Percentiles rank a stretch among this genome's conserved stretches.
Evolutionary conservation across 2,888 invertebrate genomes (phyloP).

Genomic region (Pandemis cinnamomeana): DNA sequence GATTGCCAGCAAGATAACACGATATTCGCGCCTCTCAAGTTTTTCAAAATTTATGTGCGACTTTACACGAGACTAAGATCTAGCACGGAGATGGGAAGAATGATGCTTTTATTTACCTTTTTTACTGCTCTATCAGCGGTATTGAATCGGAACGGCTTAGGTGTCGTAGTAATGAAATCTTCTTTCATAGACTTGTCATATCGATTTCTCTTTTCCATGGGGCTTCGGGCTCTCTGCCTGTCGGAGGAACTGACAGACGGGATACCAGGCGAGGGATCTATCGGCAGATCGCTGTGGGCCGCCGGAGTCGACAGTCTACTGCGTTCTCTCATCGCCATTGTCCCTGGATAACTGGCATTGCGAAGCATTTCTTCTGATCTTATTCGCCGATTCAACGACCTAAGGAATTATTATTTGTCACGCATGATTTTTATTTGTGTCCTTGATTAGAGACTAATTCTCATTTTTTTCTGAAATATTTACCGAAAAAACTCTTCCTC

Average conservation of each 20-base stretch:
- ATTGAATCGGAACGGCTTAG: conserved; percentile 81
- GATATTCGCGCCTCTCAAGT: too few species aligned
- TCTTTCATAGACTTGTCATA: conserved; percentile 64
- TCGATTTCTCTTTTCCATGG: conserved; percentile 65
- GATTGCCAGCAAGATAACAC: too few species aligned
- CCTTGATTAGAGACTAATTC: not conserved
- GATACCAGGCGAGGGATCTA: conserved; percentile 72
- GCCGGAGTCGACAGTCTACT: conserved; percentile 77
- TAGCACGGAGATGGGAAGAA: too few species aligned
- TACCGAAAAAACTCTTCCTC: conserved; percentile 90
- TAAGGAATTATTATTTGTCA: conserved; percentile 49
- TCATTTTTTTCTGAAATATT: conserved; percentile 18
- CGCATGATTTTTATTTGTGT: not conserved
- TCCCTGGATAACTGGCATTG: conserved; percentile 86
- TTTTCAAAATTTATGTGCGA: too few species aligned
- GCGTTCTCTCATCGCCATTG: conserved; percentile 87
- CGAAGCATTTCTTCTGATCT: conserved; percentile 88
- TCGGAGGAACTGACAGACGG: conserved; percentile 69
- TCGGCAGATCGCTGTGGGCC: conserved; percentile 78
- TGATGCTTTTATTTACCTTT: conserved; percentile 57
- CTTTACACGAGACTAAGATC: too few species aligned
- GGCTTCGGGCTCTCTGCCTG: conserved; percentile 64
- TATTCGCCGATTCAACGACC: conserved; percentile 87
- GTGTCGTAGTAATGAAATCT: conserved; percentile 82
- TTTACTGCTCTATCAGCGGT: conserved; percentile 79